Conservation (phyloP, 2,113 vertebrate genomes). For the Erpornis zantholeuca region DNA sequence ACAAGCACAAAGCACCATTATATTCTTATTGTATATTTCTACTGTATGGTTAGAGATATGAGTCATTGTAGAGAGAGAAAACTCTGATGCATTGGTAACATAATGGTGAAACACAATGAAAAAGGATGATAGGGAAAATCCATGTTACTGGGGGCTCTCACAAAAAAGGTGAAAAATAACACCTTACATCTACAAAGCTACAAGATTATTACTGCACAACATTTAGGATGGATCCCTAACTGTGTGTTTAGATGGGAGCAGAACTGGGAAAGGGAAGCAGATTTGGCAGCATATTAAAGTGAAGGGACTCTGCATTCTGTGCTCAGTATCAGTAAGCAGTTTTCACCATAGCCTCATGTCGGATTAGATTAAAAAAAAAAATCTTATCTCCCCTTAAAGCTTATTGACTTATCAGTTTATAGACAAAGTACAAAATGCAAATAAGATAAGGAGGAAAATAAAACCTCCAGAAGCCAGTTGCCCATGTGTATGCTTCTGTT, state of each 20-base stretch:
- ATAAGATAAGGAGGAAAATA: not conserved
- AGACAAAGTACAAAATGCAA: not conserved
- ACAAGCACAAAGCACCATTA: not conserved
- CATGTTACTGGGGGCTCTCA: not conserved
- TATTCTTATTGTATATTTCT: not conserved
- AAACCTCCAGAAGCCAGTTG: not conserved
- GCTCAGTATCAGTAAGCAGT: not conserved
- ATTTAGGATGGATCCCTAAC: not conserved
- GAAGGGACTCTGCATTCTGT: not conserved
- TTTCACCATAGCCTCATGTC: not conserved
- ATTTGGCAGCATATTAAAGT: not conserved
- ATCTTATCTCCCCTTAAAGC: fast-evolving
- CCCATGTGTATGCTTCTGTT: not conserved
- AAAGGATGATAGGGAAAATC: not conserved
- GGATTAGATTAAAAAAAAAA: not conserved
- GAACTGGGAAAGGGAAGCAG: not conserved
- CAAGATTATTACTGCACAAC: not conserved
- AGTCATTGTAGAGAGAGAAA: not conserved
- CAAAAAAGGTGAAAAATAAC: not conserved
- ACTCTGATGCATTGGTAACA: not conserved
- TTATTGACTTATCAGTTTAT: not conserved
- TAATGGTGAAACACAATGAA: not conserved
- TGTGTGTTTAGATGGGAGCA: not conserved
- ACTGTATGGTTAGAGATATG: not conserved
- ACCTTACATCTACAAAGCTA: not conserved